Conservation (phyloP, 2,797 vertebrate genomes). For the Psittacula echo region DNA sequence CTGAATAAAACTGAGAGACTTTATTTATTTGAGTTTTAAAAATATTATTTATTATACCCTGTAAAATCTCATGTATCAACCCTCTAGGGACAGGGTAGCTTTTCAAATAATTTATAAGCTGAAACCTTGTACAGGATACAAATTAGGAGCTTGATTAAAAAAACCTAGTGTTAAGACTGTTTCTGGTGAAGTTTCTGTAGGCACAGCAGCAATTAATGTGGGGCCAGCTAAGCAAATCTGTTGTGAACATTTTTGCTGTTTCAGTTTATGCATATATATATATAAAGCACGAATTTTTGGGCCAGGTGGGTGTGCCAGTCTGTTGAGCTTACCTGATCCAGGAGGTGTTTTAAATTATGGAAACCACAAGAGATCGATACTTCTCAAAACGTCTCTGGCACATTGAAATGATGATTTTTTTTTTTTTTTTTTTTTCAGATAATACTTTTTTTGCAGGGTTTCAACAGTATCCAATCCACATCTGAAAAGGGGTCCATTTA, state of each 20-base stretch:
- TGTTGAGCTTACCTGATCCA: slow-evolving; percentile 61
- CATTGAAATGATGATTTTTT: neutral
- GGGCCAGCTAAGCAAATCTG: slow-evolving; percentile 29
- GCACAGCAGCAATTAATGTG: slow-evolving; percentile 14
- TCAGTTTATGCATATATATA: neutral
- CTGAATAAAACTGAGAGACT: slow-evolving; percentile 4
- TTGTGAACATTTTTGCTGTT: neutral
- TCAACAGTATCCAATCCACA: neutral
- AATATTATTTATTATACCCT: slow-evolving; percentile 26
- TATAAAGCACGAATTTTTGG: slow-evolving; percentile 10
- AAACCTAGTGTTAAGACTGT: neutral
- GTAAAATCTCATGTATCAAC: neutral
- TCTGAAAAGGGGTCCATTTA: neutral
- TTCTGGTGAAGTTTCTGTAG: slow-evolving; percentile 12
- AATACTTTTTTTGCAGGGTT: neutral
- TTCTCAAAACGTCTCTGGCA: slow-evolving; percentile 4
- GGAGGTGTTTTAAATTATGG: slow-evolving; percentile 43
- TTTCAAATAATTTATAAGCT: slow-evolving; percentile 1
- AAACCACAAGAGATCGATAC: slow-evolving; percentile 17
- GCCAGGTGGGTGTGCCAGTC: slow-evolving; percentile 42
- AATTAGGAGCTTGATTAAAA: slow-evolving; percentile 41
- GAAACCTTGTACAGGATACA: neutral
- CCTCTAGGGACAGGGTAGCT: neutral
- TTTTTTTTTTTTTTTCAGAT: neutral
- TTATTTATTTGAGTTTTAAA: slow-evolving; percentile 45